Base-by-base conservation (phyloP, 2,888 invertebrate species). In the Subacronicta megacephala region DNA sequence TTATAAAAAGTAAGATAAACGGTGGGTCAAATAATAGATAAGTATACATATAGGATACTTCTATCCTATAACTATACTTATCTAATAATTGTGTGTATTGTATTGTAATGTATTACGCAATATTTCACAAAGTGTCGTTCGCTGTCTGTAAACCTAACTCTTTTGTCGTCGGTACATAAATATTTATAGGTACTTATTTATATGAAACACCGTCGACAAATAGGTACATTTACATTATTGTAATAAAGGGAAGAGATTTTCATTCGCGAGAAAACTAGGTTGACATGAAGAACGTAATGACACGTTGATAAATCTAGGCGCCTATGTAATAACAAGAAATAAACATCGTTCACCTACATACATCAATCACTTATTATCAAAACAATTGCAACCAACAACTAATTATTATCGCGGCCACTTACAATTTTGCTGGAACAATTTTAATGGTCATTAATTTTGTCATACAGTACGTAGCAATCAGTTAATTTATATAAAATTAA, bases 311-410 rank as follows among this genome's bases (percentile, higher is more conserved):
- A 67, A 43, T 17, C 43, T 55, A 50, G 65, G 71, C 70, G 74
- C 53, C 70, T 40, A 17, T 45, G 26, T 42, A 33, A 40, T 45
- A 41, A 41, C 59, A 47, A 70, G 46, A 53, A 55, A 55, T 49
- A 55, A 49, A 49, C 49, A 66, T 43, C 38, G 54, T 45, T 46
- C 43, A 63, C 59, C 60, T 50, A 56, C 26, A 51, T 62, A 40
- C 54, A 57, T 62, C 54, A 44, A 36, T 62, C 59, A 52, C n/a
- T 36, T 52, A 13, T 46, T 57, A 72, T 72, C 68, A 43, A 67
- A 75, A 59, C 42, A 54, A 60, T 66, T 62, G 62, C 41, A 75
- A 52, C 60, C 60, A 57, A 72, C 59, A 72, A 53, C 55, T 61
- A 68, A 63, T 72, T 63, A 56, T 9, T 15, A 59, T 50, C 41